These are phyloP conservation scores for Osmerus mordax DNA, from an alignment of 2,113 vertebrate genomes.

Conservation along the genomic window DNA sequence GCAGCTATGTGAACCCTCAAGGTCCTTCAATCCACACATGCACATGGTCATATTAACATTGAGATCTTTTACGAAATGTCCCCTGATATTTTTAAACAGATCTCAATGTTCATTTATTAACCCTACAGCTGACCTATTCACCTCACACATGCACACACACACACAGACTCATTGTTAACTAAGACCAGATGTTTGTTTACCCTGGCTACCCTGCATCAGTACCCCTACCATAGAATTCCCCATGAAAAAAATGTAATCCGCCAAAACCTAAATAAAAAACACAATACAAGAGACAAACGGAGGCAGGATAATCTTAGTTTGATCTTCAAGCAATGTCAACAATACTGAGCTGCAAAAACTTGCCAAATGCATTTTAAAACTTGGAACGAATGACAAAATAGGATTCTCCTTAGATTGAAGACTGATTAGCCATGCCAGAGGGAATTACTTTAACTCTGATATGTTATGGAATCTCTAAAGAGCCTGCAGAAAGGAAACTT, in stretches of 20 bases:
- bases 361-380: not conserved
- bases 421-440: no score
- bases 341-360: not conserved
- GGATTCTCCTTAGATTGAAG: no score
- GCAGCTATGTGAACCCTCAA: no score
- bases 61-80: no score
- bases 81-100: no score
- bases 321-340: not conserved
- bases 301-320: not conserved
- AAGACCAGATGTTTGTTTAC: not conserved
- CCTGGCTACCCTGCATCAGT: not conserved
- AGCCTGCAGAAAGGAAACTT: no score
- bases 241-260: not conserved
- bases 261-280: not conserved
- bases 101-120: no score
- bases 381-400: not conserved
- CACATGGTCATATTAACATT: no score
- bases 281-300: not conserved
- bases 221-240: not conserved
- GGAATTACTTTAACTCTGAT: no score
- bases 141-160: not conserved
- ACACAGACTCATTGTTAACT: not conserved
- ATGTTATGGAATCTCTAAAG: no score
- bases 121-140: no score
- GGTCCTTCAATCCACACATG: no score